Evolutionary conservation across 2,888 invertebrate species (phyloP), one percentile per base, ranked within the genome.

Genomic region (Slavum lentiscoides): DNA sequence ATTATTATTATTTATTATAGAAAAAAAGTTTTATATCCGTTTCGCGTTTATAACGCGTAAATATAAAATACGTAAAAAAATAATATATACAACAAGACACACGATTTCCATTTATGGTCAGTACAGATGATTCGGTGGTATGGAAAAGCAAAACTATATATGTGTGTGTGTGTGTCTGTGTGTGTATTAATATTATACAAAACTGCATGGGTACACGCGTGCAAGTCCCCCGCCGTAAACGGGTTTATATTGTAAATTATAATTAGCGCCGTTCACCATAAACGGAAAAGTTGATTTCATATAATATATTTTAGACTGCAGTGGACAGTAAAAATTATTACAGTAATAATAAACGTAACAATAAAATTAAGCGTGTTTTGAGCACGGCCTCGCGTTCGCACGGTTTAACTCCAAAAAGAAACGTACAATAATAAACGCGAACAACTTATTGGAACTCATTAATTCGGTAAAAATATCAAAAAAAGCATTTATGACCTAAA

Each of bases 31-130:
- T 67, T 15, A 6, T 49, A 43, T 66, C 19, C 9, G 11, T 66
- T 58, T 9, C 21, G 17, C 21, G 55, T 37, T 7, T 1, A 7
- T 55, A 55, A 17, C 55, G 30, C 9, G 23, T 55, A 19, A 61
- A 66, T 58, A 66, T 58, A 58, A 59, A 19, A 39, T 58, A 55
- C 39, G 30, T 30, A 59, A 19, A 37, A 68, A 15, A 30, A 30
- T 43, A 43, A 43, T 7, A 7, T 43, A 13, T 49, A 59, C 19
- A 62, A 62, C 17, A 55, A 23, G 30, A 39, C 19, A 39, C 21
- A 17, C 53, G 19, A 70, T 58, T 66, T 72, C 49, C 64, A 80
- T 80, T 80, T 80, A 80, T 70, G 80, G 80, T n/a, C 62, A 69
- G 72, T 15, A 66, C 55, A 2, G 43, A 58, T 55, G 64, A 49